Evolutionary conservation across 2,113 vertebrate genomes (phyloP), one percentile per base, ranked within the genome.

Genomic region (Struthidea cinerea): DNA sequence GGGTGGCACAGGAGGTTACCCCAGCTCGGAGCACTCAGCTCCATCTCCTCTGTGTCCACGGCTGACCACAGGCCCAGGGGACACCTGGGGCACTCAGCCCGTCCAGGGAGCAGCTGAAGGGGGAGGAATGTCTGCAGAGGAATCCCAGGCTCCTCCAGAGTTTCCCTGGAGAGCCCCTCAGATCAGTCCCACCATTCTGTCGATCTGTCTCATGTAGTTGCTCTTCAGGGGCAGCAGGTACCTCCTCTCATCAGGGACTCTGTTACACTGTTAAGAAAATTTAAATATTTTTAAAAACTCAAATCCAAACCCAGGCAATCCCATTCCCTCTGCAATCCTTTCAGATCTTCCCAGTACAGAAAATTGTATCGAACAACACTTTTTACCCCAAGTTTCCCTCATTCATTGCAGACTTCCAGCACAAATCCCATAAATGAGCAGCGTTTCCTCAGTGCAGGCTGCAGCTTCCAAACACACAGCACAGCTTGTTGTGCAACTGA

Each of bases 141-240:
- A 35, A 75, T 30, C 49, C 82, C 57, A 13, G 2, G 24, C 65
- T 93, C 46, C 64, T 78, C 39, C 41, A 0, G 3, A 12, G 42
- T 28, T 23, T 7, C 37, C 53, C 7, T 5, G 65, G 56, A 84
- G 49, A 55, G 47, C 4, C n/a, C 11, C 24, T 99, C 98, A 99
- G 84, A 99, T 97, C 92, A 99, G 97, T 32, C 99, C 99, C 89
- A 99, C 99, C 99, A 99, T 99, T 53, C 98, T 98, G 97, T 99
- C 99, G 3, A 99, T 99, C 98, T 99, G 99, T 17, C 98, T 98
- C 99, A 99, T 99, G 98, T 99, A 99, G 95, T 99, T 94, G 42
- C 99, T 99, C 98, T 99, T 99, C 85, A 99, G 81, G 1, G 99
- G 99, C 84, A 99, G 98, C 15, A 98, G 94, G 52, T 98, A 99